Evolutionary conservation across 2,888 invertebrate genomes (phyloP), one percentile per base, ranked within the genome.

Genomic region (Habrosyne pyritoides): DNA sequence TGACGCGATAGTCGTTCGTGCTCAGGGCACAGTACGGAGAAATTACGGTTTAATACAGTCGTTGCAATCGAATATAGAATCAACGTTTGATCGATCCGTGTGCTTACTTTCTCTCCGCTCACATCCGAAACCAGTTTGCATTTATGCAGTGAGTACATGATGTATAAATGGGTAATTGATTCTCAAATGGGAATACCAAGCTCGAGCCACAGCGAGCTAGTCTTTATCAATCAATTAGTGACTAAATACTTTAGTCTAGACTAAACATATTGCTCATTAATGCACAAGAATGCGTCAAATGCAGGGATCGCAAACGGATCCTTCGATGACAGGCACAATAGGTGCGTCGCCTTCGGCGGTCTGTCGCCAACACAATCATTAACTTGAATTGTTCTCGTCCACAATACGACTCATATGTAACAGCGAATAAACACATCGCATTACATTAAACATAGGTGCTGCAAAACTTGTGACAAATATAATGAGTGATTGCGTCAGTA

Each of bases 41-140:
- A 50, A 28, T 50, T 18, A 50, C 30, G 10, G 50, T 26, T 50
- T 49, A 2, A 28, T 50, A 28, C 50, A 50, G 21, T 30, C 50
- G 12, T 28, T 30, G 18, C 8, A 21, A 30, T 28, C 50, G n/a
- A 21, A 50, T 50, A 28, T 28, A 30, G 18, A 42, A 50, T 50
- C 50, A 28, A 10, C 24, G 28, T 21, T 21, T 30, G 50, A 50
- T 50, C 18, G 18, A n/a, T 56, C 57, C 56, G 63, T 71, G 64
- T 63, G 65, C 55, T 66, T 63, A 77, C 75, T 75, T 75, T 77
- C 75, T 70, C 75, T 62, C 54, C 30, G 54, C 61, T 62, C 53
- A 57, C 59, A 58, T 60, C 66, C 49, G 60, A 66, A 74, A 75
- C 77, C 73, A 63, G 75, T 74, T 71, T 65, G 63, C 64, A 64